Base-by-base conservation (phyloP, 2,113 vertebrate genomes). In the Orycteropus afer region DNA sequence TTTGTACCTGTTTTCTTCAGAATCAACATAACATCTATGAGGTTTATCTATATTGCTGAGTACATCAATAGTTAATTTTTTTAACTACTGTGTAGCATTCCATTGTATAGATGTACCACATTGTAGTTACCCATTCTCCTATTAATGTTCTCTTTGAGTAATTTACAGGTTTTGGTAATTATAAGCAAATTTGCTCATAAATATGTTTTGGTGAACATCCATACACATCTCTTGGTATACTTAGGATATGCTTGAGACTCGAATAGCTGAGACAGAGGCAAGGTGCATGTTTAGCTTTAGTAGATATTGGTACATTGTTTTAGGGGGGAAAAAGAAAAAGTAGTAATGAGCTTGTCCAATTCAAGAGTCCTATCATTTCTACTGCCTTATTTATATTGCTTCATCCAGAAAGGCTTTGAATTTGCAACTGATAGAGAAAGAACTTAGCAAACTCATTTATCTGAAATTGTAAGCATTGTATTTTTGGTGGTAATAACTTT, bases 1-100 rank as follows among this genome's bases (percentile, higher is more conserved):
- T 86, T 49, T 40, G 27, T 5, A 37, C 47, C 37, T 86, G 5
- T 73, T 95, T 96, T 93, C 67, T 63, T 93, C 81, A 82, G 47
- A 83, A 29, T 63, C 23, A 42, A 6, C 20, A 4, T 89, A 61
- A 27, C 27, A 67, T 59, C 45, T 57, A 1, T 23, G 74, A 80
- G 32, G 87, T 15, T 57, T 14, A 83, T 65, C 81, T 22, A 53
- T 42, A 32, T 86, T 83, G 14, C 25, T 71, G 15, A 74, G 61
- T 74, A 7, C 32, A 29, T 78, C 32, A 34, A 12, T 55, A 40
- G 13, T 57, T 71, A 1, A 18, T 47, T 89, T 77, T 73, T 88
- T 73, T 89, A 22, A 27, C 40, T 42, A 1, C 4, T 93, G 20
- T 63, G 3, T 86, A 89, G 83, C 61, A 89, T n/a, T n/a, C 37